Evolutionary conservation across 2,113 vertebrate genomes (phyloP), one percentile per base, ranked within the genome.

Genomic region (Amazona vittata): DNA sequence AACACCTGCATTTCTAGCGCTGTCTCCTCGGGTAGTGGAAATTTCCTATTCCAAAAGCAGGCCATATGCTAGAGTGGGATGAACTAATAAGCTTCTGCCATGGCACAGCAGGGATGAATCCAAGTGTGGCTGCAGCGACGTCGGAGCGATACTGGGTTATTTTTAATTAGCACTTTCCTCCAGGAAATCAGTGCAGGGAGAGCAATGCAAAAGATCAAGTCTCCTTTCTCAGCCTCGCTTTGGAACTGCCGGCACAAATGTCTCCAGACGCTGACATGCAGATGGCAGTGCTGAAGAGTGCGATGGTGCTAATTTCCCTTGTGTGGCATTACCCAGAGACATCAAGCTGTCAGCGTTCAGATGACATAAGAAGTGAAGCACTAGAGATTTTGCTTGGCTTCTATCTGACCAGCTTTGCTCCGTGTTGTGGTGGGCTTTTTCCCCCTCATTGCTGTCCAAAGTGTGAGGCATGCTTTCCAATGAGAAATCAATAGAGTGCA

Each of bases 241-340:
- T 52, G 10, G 15, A 79, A 17, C 59, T 35, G 96, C 94, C 89
- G 83, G 74, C 94, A 53, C 76, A 22, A 15, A 41, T 90, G 89
- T 74, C 82, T 95, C 4, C 81, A 67, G 79, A 84, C 20, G 60
- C 5, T 95, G 94, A 83, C 90, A 28, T 50, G 92, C 95, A 97
- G 97, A 91, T 98, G 98, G 97, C 95, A 95, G 76, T 26, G 93
- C 92, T 89, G 29, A 41, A 53, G 94, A 97, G 92, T 52, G 94
- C 94, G 41, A 94, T 74, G 97, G 94, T 83, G 96, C 93, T 97
- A 80, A 92, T 96, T 97, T 97, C 94, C 97, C 98, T 86, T 6
- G 70, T 12, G 91, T 86, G 92, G 93, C 94, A 70, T 77, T 92
- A 92, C 92, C 95, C 96, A 41, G 89, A 90, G 94, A 95, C 94